Evolutionary conservation across 2,113 vertebrate genomes (phyloP).

Genomic region (Corynorhinus townsendii): DNA sequence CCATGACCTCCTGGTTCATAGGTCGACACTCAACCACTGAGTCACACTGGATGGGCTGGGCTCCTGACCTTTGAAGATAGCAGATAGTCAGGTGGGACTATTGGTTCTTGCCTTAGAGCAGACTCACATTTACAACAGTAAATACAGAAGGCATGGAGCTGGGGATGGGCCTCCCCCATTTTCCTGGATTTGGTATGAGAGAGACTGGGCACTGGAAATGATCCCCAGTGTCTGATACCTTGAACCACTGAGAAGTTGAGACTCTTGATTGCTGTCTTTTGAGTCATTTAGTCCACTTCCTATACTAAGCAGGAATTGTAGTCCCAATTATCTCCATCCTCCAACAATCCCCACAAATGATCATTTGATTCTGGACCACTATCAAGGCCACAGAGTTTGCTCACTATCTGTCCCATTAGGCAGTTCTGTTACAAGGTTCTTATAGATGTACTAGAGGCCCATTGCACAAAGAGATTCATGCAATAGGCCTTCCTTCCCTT

Average conservation of each 20-base stretch:
- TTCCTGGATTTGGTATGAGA: background rate
- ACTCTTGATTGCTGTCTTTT: background rate
- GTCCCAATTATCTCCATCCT: background rate
- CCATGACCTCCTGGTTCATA: too few species aligned
- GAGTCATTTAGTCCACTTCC: background rate
- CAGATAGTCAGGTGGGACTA: background rate
- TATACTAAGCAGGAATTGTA: background rate
- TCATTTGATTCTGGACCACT: conserved; percentile 2
- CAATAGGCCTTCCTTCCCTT: too few species aligned
- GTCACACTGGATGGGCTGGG: too few species aligned
- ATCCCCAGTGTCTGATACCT: background rate
- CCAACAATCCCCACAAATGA: background rate
- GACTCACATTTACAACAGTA: background rate
- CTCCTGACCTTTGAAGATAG: background rate
- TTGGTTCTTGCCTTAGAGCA: background rate
- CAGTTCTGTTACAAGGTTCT: conserved; percentile 9
- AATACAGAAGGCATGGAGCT: background rate
- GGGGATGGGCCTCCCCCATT: background rate
- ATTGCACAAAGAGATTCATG: too few species aligned
- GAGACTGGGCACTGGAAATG: background rate
- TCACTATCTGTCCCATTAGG: background rate
- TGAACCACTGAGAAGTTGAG: conserved; percentile 9
- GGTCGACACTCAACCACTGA: too few species aligned
- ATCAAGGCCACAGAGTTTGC: background rate
- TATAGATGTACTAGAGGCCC: background rate